These are phyloP conservation scores for Stichodactyla mertensii DNA, from an alignment of 64 coral and sea anemone species.

Conservation along the genomic window DNA sequence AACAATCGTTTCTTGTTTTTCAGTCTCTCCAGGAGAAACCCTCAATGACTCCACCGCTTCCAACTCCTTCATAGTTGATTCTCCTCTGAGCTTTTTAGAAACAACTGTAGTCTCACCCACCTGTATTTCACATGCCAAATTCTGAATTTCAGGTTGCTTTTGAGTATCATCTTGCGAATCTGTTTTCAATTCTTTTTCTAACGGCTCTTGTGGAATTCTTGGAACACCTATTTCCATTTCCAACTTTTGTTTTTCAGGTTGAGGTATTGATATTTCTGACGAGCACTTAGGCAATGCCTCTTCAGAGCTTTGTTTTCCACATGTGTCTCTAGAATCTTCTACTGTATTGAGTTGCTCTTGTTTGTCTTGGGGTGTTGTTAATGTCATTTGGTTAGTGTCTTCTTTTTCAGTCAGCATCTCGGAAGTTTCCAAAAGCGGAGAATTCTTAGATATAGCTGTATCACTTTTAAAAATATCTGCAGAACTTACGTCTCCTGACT, in stretches of 20 bases:
- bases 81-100: neutral
- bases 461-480: neutral
- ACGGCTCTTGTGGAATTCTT: neutral
- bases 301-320: neutral
- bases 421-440: neutral
- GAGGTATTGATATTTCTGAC: neutral
- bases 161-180: neutral
- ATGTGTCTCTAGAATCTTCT: neutral
- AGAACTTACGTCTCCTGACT: neutral
- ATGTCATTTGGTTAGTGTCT: neutral
- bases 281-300: neutral
- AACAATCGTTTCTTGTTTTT: neutral
- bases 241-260: neutral
- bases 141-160: neutral
- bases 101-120: neutral
- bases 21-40: neutral
- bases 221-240: neutral
- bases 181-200: neutral
- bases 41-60: neutral
- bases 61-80: neutral
- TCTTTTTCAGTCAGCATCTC: neutral
- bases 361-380: no score
- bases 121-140: neutral
- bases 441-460: neutral
- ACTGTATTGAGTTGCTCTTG: neutral